Conservation (phyloP, 2,797 vertebrate species). For the Apogon hyalosoma region DNA sequence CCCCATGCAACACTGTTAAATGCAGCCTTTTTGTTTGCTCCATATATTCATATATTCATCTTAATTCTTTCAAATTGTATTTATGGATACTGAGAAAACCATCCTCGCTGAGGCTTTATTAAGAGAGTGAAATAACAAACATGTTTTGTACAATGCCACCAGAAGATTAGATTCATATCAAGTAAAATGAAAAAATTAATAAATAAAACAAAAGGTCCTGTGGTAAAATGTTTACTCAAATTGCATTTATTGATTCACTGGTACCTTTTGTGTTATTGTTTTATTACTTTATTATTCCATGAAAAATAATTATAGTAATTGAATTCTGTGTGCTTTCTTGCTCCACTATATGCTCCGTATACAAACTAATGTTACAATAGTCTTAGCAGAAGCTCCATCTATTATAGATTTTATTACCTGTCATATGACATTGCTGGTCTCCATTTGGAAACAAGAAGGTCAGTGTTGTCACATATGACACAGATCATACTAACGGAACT, state of each 20-base stretch:
- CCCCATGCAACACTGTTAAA: neutral
- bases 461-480: constrained; percentile 35
- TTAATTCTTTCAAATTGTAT: neutral
- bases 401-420: constrained; percentile 8
- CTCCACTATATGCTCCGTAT: neutral
- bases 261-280: too few relatives aligned
- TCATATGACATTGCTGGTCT: neutral
- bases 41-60: neutral
- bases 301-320: too few relatives aligned
- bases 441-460: constrained; percentile 30
- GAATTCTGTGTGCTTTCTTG: too few relatives aligned
- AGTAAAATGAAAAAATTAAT: too few relatives aligned
- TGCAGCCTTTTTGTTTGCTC: neutral
- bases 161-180: too few relatives aligned
- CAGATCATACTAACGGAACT: constrained; percentile 14
- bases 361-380: neutral
- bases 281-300: too few relatives aligned
- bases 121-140: too few relatives aligned
- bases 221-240: too few relatives aligned
- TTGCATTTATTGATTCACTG: too few relatives aligned
- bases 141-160: too few relatives aligned
- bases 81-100: neutral
- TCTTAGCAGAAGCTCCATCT: neutral
- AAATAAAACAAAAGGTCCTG: too few relatives aligned
- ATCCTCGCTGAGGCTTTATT: too few relatives aligned